A percentile compares a stretch with the other conserved stretches of the same genome.
phyloP scores from a whole-genome alignment of 1,140 invertebrate species.

The Agrilus planipennis region DNA sequence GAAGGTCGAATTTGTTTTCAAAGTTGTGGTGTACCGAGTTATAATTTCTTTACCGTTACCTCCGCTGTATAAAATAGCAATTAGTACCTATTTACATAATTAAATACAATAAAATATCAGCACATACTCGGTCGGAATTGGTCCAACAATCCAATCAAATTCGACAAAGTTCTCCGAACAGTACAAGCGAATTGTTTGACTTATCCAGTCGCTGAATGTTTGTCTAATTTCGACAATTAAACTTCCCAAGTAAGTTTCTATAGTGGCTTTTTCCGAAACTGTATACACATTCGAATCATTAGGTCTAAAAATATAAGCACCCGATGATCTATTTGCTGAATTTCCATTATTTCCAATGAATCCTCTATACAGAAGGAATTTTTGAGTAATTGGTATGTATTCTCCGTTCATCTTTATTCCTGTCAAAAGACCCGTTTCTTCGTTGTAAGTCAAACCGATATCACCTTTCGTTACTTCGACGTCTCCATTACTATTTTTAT shows the following conservation, averaged over 20 bases:
- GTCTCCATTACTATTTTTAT: background rate
- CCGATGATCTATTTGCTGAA: constrained; percentile 51
- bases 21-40: constrained; percentile 51
- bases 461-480: background rate
- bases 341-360: constrained; percentile 45
- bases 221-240: constrained; percentile 78
- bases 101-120: constrained; percentile 37
- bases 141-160: constrained; percentile 88
- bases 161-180: constrained; percentile 56
- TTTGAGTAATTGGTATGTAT: constrained; percentile 46
- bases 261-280: constrained; percentile 38
- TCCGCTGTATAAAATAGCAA: too few relatives aligned
- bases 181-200: constrained; percentile 69
- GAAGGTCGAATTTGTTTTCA: constrained; percentile 57
- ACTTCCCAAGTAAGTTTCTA: constrained; percentile 49
- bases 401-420: constrained; percentile 41
- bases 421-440: constrained; percentile 39
- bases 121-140: constrained; percentile 73
- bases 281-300: constrained; percentile 31
- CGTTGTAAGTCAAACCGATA: constrained; percentile 27
- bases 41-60: constrained; percentile 83
- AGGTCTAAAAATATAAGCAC: constrained; percentile 82
- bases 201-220: constrained; percentile 60
- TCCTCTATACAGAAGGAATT: constrained; percentile 64
- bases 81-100: too few relatives aligned